Conservation (phyloP, 2,888 invertebrate genomes). For the Polydrusus tereticollis region DNA sequence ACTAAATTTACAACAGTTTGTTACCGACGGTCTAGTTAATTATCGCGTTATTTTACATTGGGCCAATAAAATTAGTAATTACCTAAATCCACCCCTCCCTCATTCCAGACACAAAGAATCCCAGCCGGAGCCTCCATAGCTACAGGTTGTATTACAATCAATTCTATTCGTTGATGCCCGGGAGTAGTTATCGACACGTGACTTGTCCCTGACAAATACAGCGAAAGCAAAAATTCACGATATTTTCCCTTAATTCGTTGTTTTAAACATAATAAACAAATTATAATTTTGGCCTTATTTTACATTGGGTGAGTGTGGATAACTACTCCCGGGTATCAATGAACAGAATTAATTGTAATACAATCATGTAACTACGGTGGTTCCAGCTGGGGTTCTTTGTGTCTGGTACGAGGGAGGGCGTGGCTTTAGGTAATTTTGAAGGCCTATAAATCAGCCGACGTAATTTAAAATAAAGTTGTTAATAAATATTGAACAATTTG, state of each 20-base stretch:
- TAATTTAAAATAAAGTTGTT: background rate
- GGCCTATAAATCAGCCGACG: slow-evolving; percentile 15
- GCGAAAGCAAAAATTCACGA: too few species aligned
- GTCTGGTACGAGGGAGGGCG: slow-evolving; percentile 29
- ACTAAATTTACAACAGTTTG: too few species aligned
- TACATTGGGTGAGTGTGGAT: too few species aligned
- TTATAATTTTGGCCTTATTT: too few species aligned
- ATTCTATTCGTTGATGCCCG: slow-evolving; percentile 29
- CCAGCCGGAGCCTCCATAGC: slow-evolving; percentile 32
- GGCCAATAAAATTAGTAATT: too few species aligned
- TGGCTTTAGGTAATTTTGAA: slow-evolving; percentile 19
- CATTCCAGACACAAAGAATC: slow-evolving; percentile 31
- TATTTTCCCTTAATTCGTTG: too few species aligned
- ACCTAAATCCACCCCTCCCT: slow-evolving; percentile 29
- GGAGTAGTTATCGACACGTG: slow-evolving; percentile 1
- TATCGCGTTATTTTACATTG: too few species aligned
- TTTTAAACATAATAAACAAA: too few species aligned
- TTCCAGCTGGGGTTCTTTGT: slow-evolving; percentile 37
- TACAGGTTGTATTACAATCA: slow-evolving; percentile 35
- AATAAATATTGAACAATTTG: background rate
- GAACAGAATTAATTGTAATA: slow-evolving; percentile 28
- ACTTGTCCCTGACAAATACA: too few species aligned
- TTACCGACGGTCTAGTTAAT: too few species aligned
- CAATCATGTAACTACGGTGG: slow-evolving; percentile 33
- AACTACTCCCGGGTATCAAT: slow-evolving; percentile 26